Evolutionary conservation across 2,888 invertebrate genomes (phyloP), one percentile per base, ranked within the genome.

Genomic region (Brenthis ino): DNA sequence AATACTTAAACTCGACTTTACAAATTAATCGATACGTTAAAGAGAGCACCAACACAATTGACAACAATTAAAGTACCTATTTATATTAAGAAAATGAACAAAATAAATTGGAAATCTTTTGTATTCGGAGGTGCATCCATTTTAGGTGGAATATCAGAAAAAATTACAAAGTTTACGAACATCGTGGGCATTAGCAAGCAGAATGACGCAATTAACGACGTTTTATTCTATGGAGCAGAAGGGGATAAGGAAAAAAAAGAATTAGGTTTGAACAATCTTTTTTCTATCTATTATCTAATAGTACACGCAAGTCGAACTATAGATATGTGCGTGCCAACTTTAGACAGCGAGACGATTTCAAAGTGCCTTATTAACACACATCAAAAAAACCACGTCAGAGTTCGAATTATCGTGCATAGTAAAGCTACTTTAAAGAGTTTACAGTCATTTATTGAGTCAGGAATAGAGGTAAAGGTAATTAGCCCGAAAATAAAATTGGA

Each of bases 281-380:
- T 81, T 61, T 86, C 86, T 69, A 85, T 89, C 67, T 81, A 82
- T 68, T 86, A 85, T 71, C 74, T 87, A 14, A 77, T 89, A 61
- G 75, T 80, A 12, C 83, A 85, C 69, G 87, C 90, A 0, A 79
- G 76, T 53, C 71, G 68, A 47, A 79, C 84, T 12, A 78, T 90
- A 55, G 86, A 90, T 67, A 78, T 89, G 12, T 89, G 89, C 69
- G 76, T 87, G 43, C 87, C 88, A 2, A 82, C 80, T 11, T 80
- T 89, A 4, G 72, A 74, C 37, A 89, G 86, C 67, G 80, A 81
- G 2, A 82, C 84, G 1, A 75, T 89, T 33, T 77, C 80, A 5
- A 82, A 84, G 37, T 83, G 84, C 67, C 79, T 90, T 3, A 76
- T 85, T 51, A 77, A 69, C 14, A 80, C 81, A 4, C 82, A 79